phyloP scores from a whole-genome alignment of 1,140 invertebrate genomes.

The Drosophila fuyamai region DNA sequence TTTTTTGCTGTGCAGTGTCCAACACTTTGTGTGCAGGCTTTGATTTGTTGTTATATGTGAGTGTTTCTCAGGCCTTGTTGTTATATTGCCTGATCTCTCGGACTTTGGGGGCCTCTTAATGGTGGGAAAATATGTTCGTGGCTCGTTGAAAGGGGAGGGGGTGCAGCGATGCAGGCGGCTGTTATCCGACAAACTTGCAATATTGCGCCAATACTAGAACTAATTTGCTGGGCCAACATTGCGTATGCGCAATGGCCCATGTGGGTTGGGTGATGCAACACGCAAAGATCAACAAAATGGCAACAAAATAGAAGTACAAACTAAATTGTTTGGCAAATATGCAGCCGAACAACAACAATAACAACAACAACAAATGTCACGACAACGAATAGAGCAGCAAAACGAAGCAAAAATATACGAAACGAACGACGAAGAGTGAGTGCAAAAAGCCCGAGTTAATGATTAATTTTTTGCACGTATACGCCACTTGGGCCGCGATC shows the following conservation, averaged over 20 bases:
- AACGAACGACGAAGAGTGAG: constrained; percentile 21
- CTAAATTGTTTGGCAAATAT: constrained; percentile 37
- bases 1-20: constrained; percentile 32
- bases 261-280: constrained; percentile 34
- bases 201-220: constrained; percentile 43
- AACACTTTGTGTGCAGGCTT: constrained; percentile 63
- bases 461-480: constrained; percentile 81
- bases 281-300: constrained; percentile 14
- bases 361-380: constrained; percentile 64
- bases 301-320: constrained; percentile 30
- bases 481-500: constrained; percentile 31
- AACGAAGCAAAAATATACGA: constrained; percentile 35
- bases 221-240: constrained; percentile 48
- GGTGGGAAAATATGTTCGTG: constrained; percentile 78
- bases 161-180: background rate
- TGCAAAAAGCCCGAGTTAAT: constrained; percentile 48
- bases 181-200: constrained; percentile 2
- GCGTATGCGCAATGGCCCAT: constrained; percentile 35
- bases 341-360: constrained; percentile 42
- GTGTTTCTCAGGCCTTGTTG: constrained; percentile 54
- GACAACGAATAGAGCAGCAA: constrained; percentile 37
- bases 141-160: constrained; percentile 3
- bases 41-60: constrained; percentile 71
- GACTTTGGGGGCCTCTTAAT: constrained; percentile 67
- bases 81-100: constrained; percentile 40